Evolutionary conservation across 2,888 invertebrate species (phyloP).

Genomic region (Apantesis nais): DNA sequence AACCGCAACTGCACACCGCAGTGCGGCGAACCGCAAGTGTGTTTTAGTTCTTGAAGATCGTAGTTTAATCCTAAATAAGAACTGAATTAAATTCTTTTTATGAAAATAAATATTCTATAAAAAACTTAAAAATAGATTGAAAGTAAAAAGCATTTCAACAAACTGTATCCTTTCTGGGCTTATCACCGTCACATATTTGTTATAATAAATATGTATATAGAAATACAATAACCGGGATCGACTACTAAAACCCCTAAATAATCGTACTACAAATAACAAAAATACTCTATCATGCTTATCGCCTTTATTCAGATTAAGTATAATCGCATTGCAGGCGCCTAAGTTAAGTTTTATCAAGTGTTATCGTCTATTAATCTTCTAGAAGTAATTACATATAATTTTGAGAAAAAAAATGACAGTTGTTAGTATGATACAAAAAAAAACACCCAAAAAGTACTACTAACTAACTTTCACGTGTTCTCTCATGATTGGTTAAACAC

Average conservation of each 20-base stretch:
- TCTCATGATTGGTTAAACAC: too few species aligned
- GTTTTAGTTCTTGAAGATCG: too few species aligned
- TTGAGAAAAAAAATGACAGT: too few species aligned
- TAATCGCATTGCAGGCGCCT: neutral
- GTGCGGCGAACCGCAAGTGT: too few species aligned
- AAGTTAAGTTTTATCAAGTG: neutral
- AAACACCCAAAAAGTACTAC: too few species aligned
- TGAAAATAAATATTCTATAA: conserved; percentile 27
- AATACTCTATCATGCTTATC: neutral
- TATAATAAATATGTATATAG: neutral
- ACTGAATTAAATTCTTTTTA: too few species aligned
- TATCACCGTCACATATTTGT: neutral
- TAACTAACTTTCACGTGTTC: too few species aligned
- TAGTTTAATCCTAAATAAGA: too few species aligned
- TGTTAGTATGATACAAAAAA: too few species aligned
- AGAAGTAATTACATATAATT: neutral
- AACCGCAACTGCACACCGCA: too few species aligned
- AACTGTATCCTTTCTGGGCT: neutral
- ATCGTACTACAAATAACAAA: neutral
- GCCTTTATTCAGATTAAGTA: neutral
- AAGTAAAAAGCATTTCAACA: neutral
- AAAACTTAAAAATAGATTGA: neutral
- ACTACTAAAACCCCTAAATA: neutral
- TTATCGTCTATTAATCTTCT: neutral
- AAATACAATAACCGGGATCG: neutral